These are phyloP conservation scores for Acanthisitta chloris DNA, from an alignment of 2,113 vertebrate species.

Conservation along the genomic window DNA sequence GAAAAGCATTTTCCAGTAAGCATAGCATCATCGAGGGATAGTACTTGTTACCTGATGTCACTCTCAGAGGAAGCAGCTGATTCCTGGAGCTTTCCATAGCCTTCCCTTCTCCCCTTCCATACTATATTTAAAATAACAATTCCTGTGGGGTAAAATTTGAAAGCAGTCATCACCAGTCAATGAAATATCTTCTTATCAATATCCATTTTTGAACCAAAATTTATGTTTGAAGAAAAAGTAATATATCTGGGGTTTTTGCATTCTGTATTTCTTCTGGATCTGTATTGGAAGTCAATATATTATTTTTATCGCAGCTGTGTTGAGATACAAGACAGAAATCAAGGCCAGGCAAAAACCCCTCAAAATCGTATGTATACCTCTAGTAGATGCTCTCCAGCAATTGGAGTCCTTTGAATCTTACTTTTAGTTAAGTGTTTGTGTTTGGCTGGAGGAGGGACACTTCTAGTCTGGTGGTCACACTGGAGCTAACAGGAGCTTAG, in stretches of 20 bases:
- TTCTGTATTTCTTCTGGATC: background rate
- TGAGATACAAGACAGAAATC: background rate
- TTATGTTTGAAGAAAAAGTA: background rate
- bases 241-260: background rate
- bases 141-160: background rate
- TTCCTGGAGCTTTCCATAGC: background rate
- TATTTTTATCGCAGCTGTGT: background rate
- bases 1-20: background rate
- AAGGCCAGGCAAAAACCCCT: background rate
- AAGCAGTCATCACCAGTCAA: background rate
- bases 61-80: background rate
- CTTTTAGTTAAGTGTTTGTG: background rate
- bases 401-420: background rate
- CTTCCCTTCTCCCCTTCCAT: background rate
- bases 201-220: background rate
- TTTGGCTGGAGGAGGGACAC: background rate
- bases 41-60: background rate
- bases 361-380: background rate
- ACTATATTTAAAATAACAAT: background rate
- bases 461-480: background rate
- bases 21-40: fast-evolving
- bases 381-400: background rate
- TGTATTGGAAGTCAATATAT: background rate
- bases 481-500: background rate
- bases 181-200: conserved; percentile 12